phyloP scores from a whole-genome alignment of 2,888 invertebrate genomes.

The Xestia c-nigrum region DNA sequence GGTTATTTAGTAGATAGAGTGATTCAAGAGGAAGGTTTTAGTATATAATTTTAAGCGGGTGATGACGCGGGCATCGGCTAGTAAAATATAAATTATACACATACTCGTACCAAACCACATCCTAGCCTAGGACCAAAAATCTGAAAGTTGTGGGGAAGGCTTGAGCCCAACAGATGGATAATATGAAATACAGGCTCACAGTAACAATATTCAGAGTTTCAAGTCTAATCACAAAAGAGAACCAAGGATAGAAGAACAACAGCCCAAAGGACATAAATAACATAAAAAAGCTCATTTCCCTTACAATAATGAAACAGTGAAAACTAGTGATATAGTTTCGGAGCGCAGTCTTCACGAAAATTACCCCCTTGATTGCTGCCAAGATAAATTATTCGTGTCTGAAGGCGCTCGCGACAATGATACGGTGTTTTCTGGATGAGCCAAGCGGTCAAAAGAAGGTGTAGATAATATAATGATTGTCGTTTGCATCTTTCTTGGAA shows the following conservation, averaged over 20 bases:
- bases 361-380: conserved; percentile 87
- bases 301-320: conserved; percentile 74
- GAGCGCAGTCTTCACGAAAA: conserved; percentile 83
- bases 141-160: not conserved
- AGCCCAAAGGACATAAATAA: conserved; percentile 32
- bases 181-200: not conserved
- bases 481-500: not conserved
- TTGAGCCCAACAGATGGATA: not conserved
- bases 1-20: too few relatives aligned
- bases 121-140: not conserved
- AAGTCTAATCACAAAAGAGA: not conserved
- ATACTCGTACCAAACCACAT: too few relatives aligned
- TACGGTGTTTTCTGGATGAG: conserved; percentile 66
- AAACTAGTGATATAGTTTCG: conserved; percentile 79
- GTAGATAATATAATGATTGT: not conserved
- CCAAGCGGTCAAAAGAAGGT: not conserved
- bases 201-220: not conserved
- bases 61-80: too few relatives aligned
- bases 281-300: conserved; percentile 67
- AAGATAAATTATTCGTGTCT: conserved; percentile 87
- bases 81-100: too few relatives aligned
- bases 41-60: too few relatives aligned
- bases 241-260: not conserved
- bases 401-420: conserved; percentile 72
- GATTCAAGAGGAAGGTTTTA: too few relatives aligned